These are phyloP conservation scores for Dromaius novaehollandiae DNA, from an alignment of 2,113 vertebrate genomes.

Conservation along the genomic window DNA sequence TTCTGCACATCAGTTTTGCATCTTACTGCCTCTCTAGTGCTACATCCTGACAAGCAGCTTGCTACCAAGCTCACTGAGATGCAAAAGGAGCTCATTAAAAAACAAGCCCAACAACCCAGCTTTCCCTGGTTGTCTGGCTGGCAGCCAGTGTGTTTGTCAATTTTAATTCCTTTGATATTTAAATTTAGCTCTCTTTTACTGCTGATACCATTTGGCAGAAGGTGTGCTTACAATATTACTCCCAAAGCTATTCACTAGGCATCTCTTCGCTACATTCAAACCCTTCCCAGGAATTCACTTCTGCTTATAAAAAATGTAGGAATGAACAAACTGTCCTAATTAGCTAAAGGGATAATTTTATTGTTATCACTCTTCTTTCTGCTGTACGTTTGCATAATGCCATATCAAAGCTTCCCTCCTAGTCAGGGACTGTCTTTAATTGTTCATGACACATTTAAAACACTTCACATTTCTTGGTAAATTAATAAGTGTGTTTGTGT, in stretches of 20 bases:
- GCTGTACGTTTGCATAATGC: not conserved
- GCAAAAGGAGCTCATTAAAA: slow-evolving; percentile 30
- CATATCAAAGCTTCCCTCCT: not conserved
- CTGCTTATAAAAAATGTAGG: not conserved
- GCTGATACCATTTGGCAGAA: slow-evolving; percentile 44
- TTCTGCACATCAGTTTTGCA: not conserved
- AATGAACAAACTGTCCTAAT: not conserved
- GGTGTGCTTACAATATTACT: slow-evolving; percentile 10
- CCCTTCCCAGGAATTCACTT: not conserved
- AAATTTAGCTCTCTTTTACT: slow-evolving; percentile 41
- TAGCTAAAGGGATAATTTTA: not conserved
- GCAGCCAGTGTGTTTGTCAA: slow-evolving; percentile 45
- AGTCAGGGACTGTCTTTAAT: not conserved
- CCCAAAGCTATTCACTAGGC: not conserved
- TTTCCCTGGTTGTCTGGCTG: slow-evolving; percentile 19
- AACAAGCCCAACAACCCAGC: not conserved
- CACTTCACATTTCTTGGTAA: not conserved
- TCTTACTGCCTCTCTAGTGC: not conserved
- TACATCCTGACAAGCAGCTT: slow-evolving; percentile 16
- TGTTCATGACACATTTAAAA: not conserved
- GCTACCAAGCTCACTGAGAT: not conserved
- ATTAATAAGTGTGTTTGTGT: not conserved
- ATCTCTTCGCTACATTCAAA: not conserved
- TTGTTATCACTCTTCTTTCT: not conserved
- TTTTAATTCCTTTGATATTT: slow-evolving; percentile 64